Evolutionary conservation across 2,797 vertebrate genomes (phyloP).

Genomic region (Brotula barbata): DNA sequence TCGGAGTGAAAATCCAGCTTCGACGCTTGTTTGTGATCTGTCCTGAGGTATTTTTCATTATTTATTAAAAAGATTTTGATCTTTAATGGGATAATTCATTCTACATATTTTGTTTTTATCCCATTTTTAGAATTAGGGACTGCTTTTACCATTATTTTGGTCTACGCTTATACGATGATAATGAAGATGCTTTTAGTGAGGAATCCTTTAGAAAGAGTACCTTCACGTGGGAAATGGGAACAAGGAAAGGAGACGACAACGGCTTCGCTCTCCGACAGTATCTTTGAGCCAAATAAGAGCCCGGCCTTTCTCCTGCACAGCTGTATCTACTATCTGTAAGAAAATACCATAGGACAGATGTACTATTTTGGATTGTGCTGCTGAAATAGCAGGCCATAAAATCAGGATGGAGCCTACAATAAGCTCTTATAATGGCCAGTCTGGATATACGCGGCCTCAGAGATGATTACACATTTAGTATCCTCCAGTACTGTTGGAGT

Average conservation of each 20-base stretch:
- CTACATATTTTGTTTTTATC: no score
- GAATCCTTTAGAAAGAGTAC: no score
- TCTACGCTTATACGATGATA: no score
- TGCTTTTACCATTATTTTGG: no score
- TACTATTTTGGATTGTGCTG: slow-evolving; percentile 45
- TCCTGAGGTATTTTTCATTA: no score
- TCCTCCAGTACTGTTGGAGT: slow-evolving; percentile 58
- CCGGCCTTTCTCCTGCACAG: slow-evolving; percentile 9
- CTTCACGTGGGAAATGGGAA: background rate
- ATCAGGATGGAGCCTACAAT: slow-evolving; percentile 60
- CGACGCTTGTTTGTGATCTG: no score
- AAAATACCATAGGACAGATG: slow-evolving; percentile 46
- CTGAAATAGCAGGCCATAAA: slow-evolving; percentile 65
- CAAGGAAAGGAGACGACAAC: background rate
- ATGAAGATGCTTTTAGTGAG: no score
- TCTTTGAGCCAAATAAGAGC: slow-evolving; percentile 29
- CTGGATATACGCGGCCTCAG: slow-evolving; percentile 58
- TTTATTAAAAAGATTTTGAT: no score
- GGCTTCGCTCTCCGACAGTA: slow-evolving; percentile 19
- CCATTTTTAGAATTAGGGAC: no score
- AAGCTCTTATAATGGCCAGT: slow-evolving; percentile 62
- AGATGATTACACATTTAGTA: slow-evolving; percentile 79
- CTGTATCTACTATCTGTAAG: slow-evolving; percentile 35
- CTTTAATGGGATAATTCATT: no score
- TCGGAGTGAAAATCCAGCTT: no score